Percentiles rank a stretch among this genome's conserved stretches.
phyloP scores from a whole-genome alignment of 2,888 invertebrate genomes.

The Octodonta nipae region DNA sequence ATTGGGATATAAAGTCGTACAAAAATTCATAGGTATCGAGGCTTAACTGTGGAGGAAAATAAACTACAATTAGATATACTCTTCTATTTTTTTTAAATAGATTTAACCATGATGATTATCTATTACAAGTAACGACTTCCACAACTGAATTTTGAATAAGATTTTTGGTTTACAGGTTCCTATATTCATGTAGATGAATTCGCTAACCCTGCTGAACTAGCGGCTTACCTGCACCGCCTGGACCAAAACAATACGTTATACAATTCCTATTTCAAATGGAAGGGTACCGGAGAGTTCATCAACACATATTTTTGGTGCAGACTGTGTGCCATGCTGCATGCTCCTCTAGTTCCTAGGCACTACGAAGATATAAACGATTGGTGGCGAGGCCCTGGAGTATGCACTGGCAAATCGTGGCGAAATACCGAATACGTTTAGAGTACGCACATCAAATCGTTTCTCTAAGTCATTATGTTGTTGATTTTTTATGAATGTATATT shows the following conservation, averaged over 20 bases:
- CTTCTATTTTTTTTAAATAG: too few relatives aligned
- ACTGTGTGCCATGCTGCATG: slow-evolving; percentile 73
- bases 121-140: too few relatives aligned
- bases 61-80: too few relatives aligned
- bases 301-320: slow-evolving; percentile 93
- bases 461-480: too few relatives aligned
- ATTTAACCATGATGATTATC: too few relatives aligned
- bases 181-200: slow-evolving; percentile 96
- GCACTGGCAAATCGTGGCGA: slow-evolving; percentile 60
- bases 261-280: slow-evolving; percentile 85
- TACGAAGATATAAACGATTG: slow-evolving; percentile 80
- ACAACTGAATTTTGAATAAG: too few relatives aligned
- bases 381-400: slow-evolving; percentile 76
- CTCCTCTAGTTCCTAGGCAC: slow-evolving; percentile 41
- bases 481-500: too few relatives aligned
- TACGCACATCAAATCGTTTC: too few relatives aligned
- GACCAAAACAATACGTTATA: slow-evolving; percentile 81
- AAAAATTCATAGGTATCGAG: too few relatives aligned
- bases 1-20: too few relatives aligned
- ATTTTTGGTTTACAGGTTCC: slow-evolving; percentile 48
- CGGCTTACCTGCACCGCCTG: slow-evolving; percentile 69
- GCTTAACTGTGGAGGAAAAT: too few relatives aligned
- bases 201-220: slow-evolving; percentile 71
- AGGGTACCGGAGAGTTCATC: slow-evolving; percentile 88
- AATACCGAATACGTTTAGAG: slow-evolving; percentile 23